Evolutionary conservation across 2,113 vertebrate species (phyloP).

Genomic region (Coptodon bakossiorum): DNA sequence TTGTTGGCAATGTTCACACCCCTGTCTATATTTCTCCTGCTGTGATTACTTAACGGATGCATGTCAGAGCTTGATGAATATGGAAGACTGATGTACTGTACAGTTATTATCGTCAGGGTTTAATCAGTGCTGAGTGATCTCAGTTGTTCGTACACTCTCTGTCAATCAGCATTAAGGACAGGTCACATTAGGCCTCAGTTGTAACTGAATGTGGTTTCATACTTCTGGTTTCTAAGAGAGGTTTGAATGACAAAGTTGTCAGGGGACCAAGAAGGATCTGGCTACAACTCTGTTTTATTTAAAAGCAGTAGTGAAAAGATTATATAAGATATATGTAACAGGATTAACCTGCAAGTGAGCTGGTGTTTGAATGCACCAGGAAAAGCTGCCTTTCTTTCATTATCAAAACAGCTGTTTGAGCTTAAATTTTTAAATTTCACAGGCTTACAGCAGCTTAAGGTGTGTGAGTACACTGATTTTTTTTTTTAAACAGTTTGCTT

Average conservation of each 20-base stretch:
- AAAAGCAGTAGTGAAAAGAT: background rate
- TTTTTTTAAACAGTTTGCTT: background rate
- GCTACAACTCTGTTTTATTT: background rate
- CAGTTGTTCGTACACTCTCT: background rate
- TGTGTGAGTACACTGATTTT: background rate
- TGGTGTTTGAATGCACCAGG: background rate
- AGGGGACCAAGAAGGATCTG: background rate
- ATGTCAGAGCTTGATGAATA: slow-evolving; percentile 45
- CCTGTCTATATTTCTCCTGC: slow-evolving; percentile 4
- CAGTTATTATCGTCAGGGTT: slow-evolving; percentile 45
- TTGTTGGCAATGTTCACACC: slow-evolving; percentile 31
- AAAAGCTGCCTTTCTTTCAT: background rate
- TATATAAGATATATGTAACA: background rate
- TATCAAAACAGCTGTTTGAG: slow-evolving; percentile 1
- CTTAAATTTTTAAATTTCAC: slow-evolving; percentile 40
- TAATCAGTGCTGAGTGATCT: slow-evolving; percentile 61
- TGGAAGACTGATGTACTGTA: slow-evolving; percentile 37
- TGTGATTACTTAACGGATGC: slow-evolving; percentile 48
- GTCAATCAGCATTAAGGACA: slow-evolving; percentile 49
- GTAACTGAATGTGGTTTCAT: background rate
- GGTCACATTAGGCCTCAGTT: background rate
- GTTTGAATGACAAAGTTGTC: background rate
- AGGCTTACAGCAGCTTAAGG: background rate
- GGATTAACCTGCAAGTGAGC: background rate
- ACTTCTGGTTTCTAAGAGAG: background rate